phyloP scores from a whole-genome alignment of 2,888 invertebrate species.

The Trachelus troglodyta region DNA sequence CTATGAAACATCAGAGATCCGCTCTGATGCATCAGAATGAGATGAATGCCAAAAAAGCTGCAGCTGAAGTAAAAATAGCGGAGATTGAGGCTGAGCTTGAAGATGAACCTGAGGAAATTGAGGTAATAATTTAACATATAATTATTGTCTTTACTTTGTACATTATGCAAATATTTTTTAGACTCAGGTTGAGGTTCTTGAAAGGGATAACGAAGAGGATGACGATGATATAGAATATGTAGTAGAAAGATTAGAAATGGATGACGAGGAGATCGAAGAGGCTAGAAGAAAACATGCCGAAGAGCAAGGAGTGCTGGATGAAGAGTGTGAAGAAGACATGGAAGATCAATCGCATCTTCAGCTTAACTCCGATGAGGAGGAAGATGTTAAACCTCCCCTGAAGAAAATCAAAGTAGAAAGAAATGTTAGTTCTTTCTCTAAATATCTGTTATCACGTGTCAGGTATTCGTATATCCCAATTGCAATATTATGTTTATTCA shows the following conservation, averaged over 20 bases:
- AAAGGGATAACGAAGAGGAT: slow-evolving; percentile 39
- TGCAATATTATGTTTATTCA: neutral
- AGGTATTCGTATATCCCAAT: neutral
- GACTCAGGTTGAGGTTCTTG: slow-evolving; percentile 1
- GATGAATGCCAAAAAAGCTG: slow-evolving; percentile 21
- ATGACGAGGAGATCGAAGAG: slow-evolving; percentile 40
- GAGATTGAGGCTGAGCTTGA: slow-evolving; percentile 22
- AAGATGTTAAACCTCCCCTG: slow-evolving; percentile 27
- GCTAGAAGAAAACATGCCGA: slow-evolving; percentile 26
- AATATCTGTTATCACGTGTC: neutral
- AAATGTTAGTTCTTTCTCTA: neutral
- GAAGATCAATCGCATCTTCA: slow-evolving; percentile 19
- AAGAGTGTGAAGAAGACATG: slow-evolving; percentile 30
- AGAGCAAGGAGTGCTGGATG: slow-evolving; percentile 28
- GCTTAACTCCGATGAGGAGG: slow-evolving; percentile 25
- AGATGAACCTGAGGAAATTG: slow-evolving; percentile 32
- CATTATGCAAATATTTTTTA: neutral
- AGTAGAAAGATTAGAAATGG: slow-evolving; percentile 52
- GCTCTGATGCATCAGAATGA: slow-evolving; percentile 47
- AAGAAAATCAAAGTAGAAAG: slow-evolving; percentile 40
- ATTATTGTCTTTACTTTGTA: neutral
- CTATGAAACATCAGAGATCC: slow-evolving; percentile 70
- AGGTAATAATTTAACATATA: slow-evolving; percentile 22
- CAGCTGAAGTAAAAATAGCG: slow-evolving; percentile 14
- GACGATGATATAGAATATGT: slow-evolving; percentile 55